Base-by-base conservation (phyloP, 2,888 invertebrate species). In the Tetheella fluctuosa region DNA sequence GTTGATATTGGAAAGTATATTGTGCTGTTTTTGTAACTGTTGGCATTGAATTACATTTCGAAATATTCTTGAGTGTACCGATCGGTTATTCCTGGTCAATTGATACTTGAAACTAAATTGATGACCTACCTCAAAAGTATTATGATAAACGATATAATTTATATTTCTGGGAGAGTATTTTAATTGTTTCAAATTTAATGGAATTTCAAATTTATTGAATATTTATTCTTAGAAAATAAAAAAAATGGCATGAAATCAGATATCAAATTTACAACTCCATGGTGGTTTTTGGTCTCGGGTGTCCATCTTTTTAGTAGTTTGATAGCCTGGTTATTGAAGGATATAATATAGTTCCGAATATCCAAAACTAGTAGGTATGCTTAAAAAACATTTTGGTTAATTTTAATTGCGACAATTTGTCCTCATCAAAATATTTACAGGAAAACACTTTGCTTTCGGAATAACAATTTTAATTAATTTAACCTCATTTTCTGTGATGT, bases 51-150 rank as follows among this genome's bases (percentile, higher is more conserved):
- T 74, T 69, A 71, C 65, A 61, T 39, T 62, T 20, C 3, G 20
- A 20, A 48, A 48, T 48, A 48, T 48, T 48, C 48, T 10, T 20
- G 48, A 67, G 68, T 58, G 58, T 62, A 64, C 61, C 54, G 57
- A 67, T 66, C 61, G 39, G 48, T 59, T 70, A 63, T 67, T 69
- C 62, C 63, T 52, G 60, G 63, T 34, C 59, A 64, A 59, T 59
- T 54, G 56, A 59, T 48, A 48, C 17, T 48, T 48, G 48, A 48
- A 20, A 48, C 48, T 48, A 68, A 65, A 65, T 70, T 69, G 67
- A 67, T 64, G 77, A 79, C 81, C 81, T 81, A 75, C 81, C 79
- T 75, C 75, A 79, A 77, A 68, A 37, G 10, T 53, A 20, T 48
- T 48, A n/a, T 48, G 17, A 48, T 10, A 15, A n/a, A n/a, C 1